phyloP scores from a whole-genome alignment of 2,888 invertebrate species.

The Drosophila infuscata region DNA sequence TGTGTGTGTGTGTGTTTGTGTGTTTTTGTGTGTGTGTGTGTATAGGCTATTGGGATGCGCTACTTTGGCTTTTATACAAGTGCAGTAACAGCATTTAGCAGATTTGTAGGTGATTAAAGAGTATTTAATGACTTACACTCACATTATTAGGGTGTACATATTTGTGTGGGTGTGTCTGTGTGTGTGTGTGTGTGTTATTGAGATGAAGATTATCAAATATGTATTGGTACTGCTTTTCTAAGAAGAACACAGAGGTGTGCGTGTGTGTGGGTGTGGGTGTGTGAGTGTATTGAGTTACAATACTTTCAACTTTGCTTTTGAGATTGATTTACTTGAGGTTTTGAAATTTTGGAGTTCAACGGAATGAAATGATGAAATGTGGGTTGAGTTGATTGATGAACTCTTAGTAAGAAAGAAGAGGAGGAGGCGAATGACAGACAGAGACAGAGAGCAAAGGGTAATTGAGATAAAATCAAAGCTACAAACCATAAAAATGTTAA shows the following conservation, averaged over 20 bases:
- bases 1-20: slow-evolving; percentile 16
- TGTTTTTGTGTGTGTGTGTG: slow-evolving; percentile 12
- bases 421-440: slow-evolving; percentile 17
- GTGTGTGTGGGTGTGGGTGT: slow-evolving; percentile 4
- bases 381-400: slow-evolving; percentile 37
- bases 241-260: slow-evolving; percentile 9
- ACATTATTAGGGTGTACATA: slow-evolving; percentile 15
- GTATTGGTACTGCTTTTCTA: slow-evolving; percentile 14
- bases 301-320: slow-evolving; percentile 68
- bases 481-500: slow-evolving; percentile 64
- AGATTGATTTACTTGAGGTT: slow-evolving; percentile 47
- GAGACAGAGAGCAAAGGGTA: slow-evolving; percentile 35
- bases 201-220: slow-evolving; percentile 24
- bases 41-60: slow-evolving; percentile 17
- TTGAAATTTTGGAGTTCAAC: slow-evolving; percentile 47
- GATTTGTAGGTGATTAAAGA: slow-evolving; percentile 39
- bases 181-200: slow-evolving; percentile 9
- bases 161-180: not conserved
- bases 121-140: slow-evolving; percentile 39
- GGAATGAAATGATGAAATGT: slow-evolving; percentile 57
- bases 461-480: slow-evolving; percentile 40
- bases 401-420: slow-evolving; percentile 9
- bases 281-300: slow-evolving; percentile 35
- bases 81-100: slow-evolving; percentile 56
- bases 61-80: slow-evolving; percentile 46